A percentile compares a stretch with the other conserved stretches of the same genome.
phyloP scores from a whole-genome alignment of 1,140 invertebrate species.

The Trichogramma pretiosum region DNA sequence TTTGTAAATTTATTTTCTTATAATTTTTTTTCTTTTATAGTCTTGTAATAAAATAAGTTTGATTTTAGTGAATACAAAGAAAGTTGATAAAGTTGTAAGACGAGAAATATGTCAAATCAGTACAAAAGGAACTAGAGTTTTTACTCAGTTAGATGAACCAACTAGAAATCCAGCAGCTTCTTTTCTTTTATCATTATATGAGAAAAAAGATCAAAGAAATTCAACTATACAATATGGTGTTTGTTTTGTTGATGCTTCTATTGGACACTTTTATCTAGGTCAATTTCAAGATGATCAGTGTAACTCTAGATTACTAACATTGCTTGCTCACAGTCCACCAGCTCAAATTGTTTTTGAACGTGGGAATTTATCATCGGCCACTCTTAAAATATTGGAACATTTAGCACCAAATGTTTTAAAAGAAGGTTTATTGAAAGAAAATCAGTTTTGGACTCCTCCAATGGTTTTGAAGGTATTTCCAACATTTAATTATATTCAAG shows the following conservation, averaged over 20 bases:
- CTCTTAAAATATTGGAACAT: conserved; percentile 56
- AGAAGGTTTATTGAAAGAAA: conserved; percentile 57
- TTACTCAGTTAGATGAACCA: conserved; percentile 64
- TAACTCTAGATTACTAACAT: conserved; percentile 74
- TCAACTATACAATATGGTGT: conserved; percentile 59
- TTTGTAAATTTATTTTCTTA: no score
- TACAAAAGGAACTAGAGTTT: conserved; percentile 71
- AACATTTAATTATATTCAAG: conserved; percentile 1
- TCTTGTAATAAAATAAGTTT: conserved; percentile 26
- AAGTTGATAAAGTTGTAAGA: conserved; percentile 83
- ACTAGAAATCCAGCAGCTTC: conserved; percentile 50
- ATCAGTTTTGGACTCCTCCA: conserved; percentile 65
- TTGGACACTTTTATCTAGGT: conserved; percentile 80
- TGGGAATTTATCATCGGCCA: conserved; percentile 51
- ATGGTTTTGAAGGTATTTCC: conserved; percentile 58
- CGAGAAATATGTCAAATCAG: conserved; percentile 90
- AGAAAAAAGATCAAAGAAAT: conserved; percentile 50
- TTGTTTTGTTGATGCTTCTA: conserved; percentile 90
- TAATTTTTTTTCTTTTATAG: conserved; percentile 29
- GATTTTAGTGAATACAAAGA: conserved; percentile 45
- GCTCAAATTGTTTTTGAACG: conserved; percentile 72
- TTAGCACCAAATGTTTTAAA: conserved; percentile 56
- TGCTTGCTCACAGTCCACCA: conserved; percentile 83
- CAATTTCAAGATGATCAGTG: conserved; percentile 90
- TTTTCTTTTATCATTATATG: conserved; percentile 66